phyloP scores from a whole-genome alignment of 2,888 invertebrate genomes.

The Ligdia adustata region DNA sequence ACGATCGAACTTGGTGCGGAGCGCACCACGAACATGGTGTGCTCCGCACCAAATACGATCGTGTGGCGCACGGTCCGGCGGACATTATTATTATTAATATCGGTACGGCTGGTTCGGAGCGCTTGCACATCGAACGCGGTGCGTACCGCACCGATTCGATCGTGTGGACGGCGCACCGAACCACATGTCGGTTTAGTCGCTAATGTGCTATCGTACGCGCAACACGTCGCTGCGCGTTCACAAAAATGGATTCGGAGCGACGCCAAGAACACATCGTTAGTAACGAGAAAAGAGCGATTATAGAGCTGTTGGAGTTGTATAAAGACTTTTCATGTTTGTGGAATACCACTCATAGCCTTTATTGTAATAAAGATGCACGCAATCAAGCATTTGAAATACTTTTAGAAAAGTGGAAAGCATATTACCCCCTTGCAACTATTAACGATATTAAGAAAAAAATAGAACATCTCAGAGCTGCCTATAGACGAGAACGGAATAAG shows the following conservation, averaged over 20 bases:
- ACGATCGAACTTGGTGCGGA: too few species aligned
- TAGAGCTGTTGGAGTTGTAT: not conserved
- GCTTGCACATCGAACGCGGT: conserved; percentile 1
- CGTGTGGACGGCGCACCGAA: not conserved
- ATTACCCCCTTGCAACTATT: too few species aligned
- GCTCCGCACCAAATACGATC: not conserved
- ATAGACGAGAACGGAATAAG: conserved; percentile 13
- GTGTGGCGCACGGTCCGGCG: conserved; percentile 1
- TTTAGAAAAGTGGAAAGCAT: not conserved
- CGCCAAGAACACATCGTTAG: not conserved
- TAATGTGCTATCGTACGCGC: not conserved
- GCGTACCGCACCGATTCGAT: not conserved
- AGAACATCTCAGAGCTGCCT: not conserved
- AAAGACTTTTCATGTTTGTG: conserved; percentile 4
- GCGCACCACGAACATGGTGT: conserved; percentile 2
- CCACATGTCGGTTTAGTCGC: not conserved
- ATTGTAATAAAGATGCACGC: not conserved
- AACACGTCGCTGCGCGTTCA: not conserved
- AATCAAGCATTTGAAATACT: conserved; percentile 1
- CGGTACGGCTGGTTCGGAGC: conserved; percentile 2
- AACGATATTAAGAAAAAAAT: not conserved
- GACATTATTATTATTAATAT: conserved; percentile 8
- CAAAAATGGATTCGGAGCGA: not conserved
- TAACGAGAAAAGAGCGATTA: not conserved
- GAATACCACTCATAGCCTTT: not conserved